phyloP scores from a whole-genome alignment of 2,113 vertebrate species.

The Syngnathus floridae region DNA sequence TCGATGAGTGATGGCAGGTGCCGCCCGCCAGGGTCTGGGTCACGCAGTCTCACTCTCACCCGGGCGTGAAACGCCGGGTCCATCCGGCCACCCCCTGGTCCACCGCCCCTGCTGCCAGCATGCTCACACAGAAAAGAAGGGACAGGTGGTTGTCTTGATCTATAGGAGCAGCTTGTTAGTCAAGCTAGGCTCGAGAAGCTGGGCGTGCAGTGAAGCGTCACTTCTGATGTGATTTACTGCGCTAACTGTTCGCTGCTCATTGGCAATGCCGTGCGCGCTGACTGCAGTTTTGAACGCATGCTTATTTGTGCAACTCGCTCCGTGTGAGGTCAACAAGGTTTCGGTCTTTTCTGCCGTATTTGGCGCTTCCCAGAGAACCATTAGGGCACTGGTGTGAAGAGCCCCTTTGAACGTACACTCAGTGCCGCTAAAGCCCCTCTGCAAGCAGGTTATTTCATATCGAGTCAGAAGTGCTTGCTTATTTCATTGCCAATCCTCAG shows the following conservation, averaged over 20 bases:
- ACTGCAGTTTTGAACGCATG: slow-evolving; percentile 28
- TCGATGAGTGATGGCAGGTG: slow-evolving; percentile 68
- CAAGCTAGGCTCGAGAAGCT: slow-evolving; percentile 6
- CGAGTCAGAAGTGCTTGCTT: background rate
- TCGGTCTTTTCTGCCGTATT: slow-evolving; percentile 66
- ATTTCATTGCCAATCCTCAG: slow-evolving; percentile 2
- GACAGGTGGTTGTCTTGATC: background rate
- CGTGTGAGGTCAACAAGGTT: slow-evolving; percentile 48
- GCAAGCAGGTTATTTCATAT: background rate
- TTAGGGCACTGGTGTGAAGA: slow-evolving; percentile 67
- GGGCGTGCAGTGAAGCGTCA: background rate
- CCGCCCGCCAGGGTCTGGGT: slow-evolving; percentile 58
- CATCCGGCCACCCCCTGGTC: background rate
- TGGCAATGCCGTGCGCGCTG: slow-evolving; percentile 16
- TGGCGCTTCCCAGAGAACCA: slow-evolving; percentile 63
- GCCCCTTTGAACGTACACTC: slow-evolving; percentile 55
- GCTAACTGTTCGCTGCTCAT: slow-evolving; percentile 14
- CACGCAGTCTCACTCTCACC: slow-evolving; percentile 51
- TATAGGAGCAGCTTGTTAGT: slow-evolving; percentile 1
- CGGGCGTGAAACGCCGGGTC: slow-evolving; percentile 43
- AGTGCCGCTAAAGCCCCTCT: slow-evolving; percentile 45
- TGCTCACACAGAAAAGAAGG: slow-evolving; percentile 2
- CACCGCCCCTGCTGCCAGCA: slow-evolving; percentile 19
- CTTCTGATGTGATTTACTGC: slow-evolving; percentile 7
- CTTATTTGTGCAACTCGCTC: slow-evolving; percentile 48